Evolutionary conservation across 2,113 vertebrate species (phyloP), one percentile per base, ranked within the genome.

Genomic region (Himantopus leucocephalus): DNA sequence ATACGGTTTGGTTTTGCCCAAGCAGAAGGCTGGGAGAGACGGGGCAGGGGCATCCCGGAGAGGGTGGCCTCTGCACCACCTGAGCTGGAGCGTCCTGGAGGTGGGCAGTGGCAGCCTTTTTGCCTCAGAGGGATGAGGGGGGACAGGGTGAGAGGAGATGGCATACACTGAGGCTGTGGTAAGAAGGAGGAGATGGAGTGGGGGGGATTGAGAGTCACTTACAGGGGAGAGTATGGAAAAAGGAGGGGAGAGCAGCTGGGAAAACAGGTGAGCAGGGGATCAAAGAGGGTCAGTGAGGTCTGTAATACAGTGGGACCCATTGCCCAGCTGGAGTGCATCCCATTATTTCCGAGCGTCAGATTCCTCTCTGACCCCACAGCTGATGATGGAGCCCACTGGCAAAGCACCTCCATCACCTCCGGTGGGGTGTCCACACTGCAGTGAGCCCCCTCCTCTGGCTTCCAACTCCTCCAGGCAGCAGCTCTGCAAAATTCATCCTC

Each of bases 11-110:
- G 11, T 62, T 90, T 67, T 84, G 26, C 27, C 39, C 64, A 52
- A n/a, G 39, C 27, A 67, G 50, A 55, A 50, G 32, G 4, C 19
- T 1, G 0, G 50, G 34, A 74, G 14, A 53, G 12, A 48, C 0
- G 4, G 21, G 21, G 6, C 19, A 80, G 63, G 19, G 15, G 1
- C 12, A 12, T 39, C 41, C 43, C 58, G 62, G 67, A 58, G n/a
- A 72, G 15, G 3, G 3, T 2, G 6, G 10, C 8, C 58, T 45
- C 59, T 50, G 27, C 12, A 18, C 16, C 5, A 0, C 29, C 45
- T 37, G 29, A 56, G 63, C 50, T 30, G 48, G 32, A 63, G 27
- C 35, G 52, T 7, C 22, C 21, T 7, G 1, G 48, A 52, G 50
- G 27, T 29, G 21, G 56, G 67, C 66, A 88, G 48, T 0, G 0